phyloP scores from a whole-genome alignment of 2,797 vertebrate genomes.

The Lepilemur ruficaudatus region DNA sequence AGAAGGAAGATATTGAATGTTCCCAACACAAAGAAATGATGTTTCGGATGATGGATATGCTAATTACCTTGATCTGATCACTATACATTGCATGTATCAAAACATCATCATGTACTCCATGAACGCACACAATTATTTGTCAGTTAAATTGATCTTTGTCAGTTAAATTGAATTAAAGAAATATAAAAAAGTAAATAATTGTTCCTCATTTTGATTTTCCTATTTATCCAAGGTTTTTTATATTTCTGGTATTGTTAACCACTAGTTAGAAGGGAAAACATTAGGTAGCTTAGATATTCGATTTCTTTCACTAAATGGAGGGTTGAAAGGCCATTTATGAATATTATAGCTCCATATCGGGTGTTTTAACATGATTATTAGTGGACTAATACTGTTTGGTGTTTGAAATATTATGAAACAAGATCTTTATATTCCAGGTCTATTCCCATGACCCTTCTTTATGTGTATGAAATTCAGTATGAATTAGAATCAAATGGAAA shows the following conservation, averaged over 20 bases:
- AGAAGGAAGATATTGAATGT: background rate
- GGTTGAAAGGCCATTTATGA: background rate
- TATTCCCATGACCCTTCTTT: background rate
- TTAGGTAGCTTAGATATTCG: background rate
- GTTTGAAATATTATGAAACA: constrained; percentile 4
- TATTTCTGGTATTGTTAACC: background rate
- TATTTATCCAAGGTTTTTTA: background rate
- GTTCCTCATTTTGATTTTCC: background rate
- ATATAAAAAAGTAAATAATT: background rate
- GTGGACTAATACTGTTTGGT: background rate
- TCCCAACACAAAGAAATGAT: background rate
- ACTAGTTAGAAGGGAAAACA: background rate
- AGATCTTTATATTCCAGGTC: background rate
- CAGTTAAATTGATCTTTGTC: background rate
- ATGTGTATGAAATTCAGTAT: background rate
- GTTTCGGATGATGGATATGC: background rate
- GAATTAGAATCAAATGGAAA: background rate
- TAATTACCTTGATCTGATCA: background rate
- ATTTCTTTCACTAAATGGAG: background rate
- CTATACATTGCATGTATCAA: background rate
- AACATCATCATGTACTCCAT: background rate
- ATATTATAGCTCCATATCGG: background rate
- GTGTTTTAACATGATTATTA: background rate
- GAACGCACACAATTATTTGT: background rate
- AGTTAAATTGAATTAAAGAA: background rate